These are phyloP conservation scores for Pogonus chalceus DNA, from an alignment of 1,140 invertebrate genomes.

Conservation along the genomic window DNA sequence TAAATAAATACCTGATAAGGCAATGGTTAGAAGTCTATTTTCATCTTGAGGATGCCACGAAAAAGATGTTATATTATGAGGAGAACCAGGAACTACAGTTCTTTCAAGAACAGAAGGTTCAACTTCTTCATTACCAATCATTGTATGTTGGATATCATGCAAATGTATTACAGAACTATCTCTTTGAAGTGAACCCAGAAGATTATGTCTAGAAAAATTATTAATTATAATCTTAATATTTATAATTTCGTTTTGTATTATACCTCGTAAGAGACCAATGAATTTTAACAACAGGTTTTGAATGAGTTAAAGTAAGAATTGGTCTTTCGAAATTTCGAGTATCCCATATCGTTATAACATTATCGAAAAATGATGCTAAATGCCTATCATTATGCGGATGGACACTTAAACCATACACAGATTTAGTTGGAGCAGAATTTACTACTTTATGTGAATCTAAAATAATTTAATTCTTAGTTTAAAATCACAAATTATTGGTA, in stretches of 20 bases:
- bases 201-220: slow-evolving; percentile 48
- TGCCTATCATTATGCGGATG: slow-evolving; percentile 68
- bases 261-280: slow-evolving; percentile 85
- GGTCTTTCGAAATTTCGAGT: slow-evolving; percentile 77
- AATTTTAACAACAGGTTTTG: slow-evolving; percentile 61
- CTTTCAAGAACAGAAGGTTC: slow-evolving; percentile 67
- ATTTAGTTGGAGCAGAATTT: slow-evolving; percentile 66
- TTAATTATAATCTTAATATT: background rate
- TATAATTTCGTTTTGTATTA: slow-evolving; percentile 14
- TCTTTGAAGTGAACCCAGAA: slow-evolving; percentile 63
- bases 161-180: slow-evolving; percentile 58
- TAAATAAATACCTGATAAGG: slow-evolving; percentile 40
- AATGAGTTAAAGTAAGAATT: slow-evolving; percentile 59
- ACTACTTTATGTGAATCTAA: slow-evolving; percentile 61
- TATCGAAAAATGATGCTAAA: slow-evolving; percentile 74
- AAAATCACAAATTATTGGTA: slow-evolving; percentile 1
- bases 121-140: slow-evolving; percentile 56
- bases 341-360: slow-evolving; percentile 78
- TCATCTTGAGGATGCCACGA: slow-evolving; percentile 73
- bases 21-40: slow-evolving; percentile 62
- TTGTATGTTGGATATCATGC: slow-evolving; percentile 71
- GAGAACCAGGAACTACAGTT: slow-evolving; percentile 46
- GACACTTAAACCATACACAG: slow-evolving; percentile 69
- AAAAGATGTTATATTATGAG: slow-evolving; percentile 55
- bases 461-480: slow-evolving; percentile 18